Evolutionary conservation across 2,888 invertebrate genomes (phyloP), one percentile per base, ranked within the genome.

Genomic region (Xestia rhomboidea): DNA sequence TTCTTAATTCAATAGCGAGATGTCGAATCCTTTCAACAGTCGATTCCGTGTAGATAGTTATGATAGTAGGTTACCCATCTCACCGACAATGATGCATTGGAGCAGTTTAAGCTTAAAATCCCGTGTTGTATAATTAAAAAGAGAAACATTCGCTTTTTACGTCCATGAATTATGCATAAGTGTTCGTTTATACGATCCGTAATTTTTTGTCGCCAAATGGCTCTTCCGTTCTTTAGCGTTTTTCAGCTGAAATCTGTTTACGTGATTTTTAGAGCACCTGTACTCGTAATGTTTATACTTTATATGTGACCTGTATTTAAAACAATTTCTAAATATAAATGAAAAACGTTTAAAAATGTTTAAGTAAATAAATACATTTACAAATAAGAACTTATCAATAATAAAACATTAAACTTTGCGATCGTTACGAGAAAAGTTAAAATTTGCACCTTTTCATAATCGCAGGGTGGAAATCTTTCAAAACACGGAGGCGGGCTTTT

Each of bases 401-500:
- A 62, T 27, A n/a, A 54, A 54, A 3, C 30, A 54, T 79, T 41
- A 15, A 70, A 80, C 30, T 63, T 78, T 49, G 49, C 27, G 15
- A 51, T 66, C 18, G 27, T 72, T 46, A 60, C 27, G 66, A 54
- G 46, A 60, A 27, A 57, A 30, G 15, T 62, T 64, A 68, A 44
- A 72, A 49, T 69, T 41, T 13, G 13, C 49, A 72, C n/a, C 41
- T 70, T 72, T 73, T 81, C 34, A 11, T 67, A 57, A 73, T 75
- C 68, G 38, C 79, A 97, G 99, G 95, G 99, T 99, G 93, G 99
- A 99, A 97, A 99, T 99, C 94, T 99, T 99, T 97, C 99, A 99
- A 97, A 99, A 99, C 96, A 99, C 99, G 72, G 99, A 99, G 96
- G 99, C 99, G 81, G 99, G 99, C 77, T 99, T 99, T 97, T 98